Conservation (phyloP, 2,888 invertebrate species). For the Eulithis prunata region DNA sequence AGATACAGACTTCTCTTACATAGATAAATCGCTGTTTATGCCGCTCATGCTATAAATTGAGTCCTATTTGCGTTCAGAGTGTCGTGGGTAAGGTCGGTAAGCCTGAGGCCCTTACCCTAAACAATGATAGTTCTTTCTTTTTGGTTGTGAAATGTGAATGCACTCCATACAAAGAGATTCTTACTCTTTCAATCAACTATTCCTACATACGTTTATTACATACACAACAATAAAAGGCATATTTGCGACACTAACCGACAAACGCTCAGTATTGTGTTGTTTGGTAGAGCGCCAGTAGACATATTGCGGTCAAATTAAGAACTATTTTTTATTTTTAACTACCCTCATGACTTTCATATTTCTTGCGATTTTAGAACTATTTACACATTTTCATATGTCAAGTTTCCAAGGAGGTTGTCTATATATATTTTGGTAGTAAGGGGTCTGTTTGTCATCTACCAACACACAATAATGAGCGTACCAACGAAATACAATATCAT, state of each 20-base stretch:
- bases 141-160: slow-evolving; percentile 7
- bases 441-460: slow-evolving; percentile 4
- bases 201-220: slow-evolving; percentile 50
- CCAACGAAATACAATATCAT: slow-evolving; percentile 45
- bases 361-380: too few relatives aligned
- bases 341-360: neutral
- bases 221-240: slow-evolving; percentile 75
- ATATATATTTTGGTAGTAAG: too few relatives aligned
- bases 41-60: too few relatives aligned
- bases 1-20: too few relatives aligned
- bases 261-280: slow-evolving; percentile 49
- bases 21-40: too few relatives aligned
- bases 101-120: neutral
- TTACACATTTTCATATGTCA: too few relatives aligned
- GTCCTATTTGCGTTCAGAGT: neutral
- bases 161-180: slow-evolving; percentile 49
- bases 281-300: slow-evolving; percentile 26
- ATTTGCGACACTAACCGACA: slow-evolving; percentile 59
- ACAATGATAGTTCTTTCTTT: neutral
- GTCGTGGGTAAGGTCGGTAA: neutral
- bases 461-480: slow-evolving; percentile 52
- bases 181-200: slow-evolving; percentile 51
- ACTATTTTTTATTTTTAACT: slow-evolving; percentile 1
- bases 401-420: too few relatives aligned
- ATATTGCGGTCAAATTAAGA: slow-evolving; percentile 16